A percentile compares a stretch with the other conserved stretches of the same genome.
These are phyloP conservation scores for Palythoa heliodiscus DNA, from an alignment of 92 coral and sea anemone species.

Conservation along the genomic window DNA sequence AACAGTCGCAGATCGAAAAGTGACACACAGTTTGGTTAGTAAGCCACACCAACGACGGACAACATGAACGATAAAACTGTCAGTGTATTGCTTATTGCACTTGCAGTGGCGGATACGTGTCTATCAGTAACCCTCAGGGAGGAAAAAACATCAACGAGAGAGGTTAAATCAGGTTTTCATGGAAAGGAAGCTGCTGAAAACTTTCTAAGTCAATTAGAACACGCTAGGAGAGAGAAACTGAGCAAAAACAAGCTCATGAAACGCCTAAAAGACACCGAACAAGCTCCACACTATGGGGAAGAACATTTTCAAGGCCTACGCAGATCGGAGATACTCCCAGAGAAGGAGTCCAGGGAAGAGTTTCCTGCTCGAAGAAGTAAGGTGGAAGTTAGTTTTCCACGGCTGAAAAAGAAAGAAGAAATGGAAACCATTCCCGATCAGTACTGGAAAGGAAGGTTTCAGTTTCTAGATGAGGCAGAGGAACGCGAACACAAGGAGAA, in stretches of 20 bases:
- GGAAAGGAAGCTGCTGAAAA: not conserved
- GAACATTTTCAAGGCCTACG: not conserved
- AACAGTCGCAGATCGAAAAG: conserved; percentile 1
- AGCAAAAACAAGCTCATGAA: not conserved
- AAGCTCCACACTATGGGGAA: not conserved
- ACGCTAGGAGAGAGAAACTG: conserved; percentile 19
- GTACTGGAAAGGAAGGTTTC: conserved; percentile 38
- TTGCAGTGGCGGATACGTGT: not conserved
- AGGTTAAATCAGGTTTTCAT: not conserved
- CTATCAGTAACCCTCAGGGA: not conserved
- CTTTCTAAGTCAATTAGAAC: conserved; percentile 6
- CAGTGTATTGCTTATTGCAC: not conserved
- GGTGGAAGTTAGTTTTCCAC: not conserved
- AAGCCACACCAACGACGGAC: not conserved
- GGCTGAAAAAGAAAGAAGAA: conserved; percentile 24
- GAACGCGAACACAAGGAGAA: not conserved
- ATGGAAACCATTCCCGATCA: conserved; percentile 24
- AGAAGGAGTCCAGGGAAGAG: not conserved
- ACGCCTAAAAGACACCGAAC: not conserved
- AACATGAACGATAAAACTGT: not conserved
- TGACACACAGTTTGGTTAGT: not conserved
- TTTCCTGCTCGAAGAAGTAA: not conserved
- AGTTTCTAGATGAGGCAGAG: conserved; percentile 16
- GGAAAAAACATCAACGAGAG: not conserved
- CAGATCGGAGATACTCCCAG: conserved; percentile 10